Conservation (phyloP, 2,888 invertebrate species). For the Chymomyza caudatula region DNA sequence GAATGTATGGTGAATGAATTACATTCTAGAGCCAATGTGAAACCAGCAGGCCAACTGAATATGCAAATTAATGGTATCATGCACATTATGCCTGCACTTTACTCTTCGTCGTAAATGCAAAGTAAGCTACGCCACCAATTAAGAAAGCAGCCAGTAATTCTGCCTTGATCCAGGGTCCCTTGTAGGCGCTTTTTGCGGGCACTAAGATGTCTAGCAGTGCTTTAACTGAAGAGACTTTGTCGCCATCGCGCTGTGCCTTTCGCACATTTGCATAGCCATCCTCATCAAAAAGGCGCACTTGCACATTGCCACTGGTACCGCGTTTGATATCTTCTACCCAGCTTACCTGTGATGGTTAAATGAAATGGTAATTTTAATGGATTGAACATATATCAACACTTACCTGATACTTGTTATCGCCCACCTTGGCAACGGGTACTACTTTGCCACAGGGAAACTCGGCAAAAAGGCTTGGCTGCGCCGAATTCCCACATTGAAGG, state of each 20-base stretch:
- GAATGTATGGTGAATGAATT: constrained; percentile 73
- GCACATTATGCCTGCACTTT: constrained; percentile 84
- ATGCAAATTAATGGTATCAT: background rate
- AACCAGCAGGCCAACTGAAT: background rate
- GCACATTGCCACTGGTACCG: constrained; percentile 88
- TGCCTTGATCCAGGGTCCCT: constrained; percentile 94
- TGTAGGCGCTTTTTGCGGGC: constrained; percentile 89
- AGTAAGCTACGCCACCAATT: constrained; percentile 89
- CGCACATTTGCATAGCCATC: constrained; percentile 92
- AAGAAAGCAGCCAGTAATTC: constrained; percentile 91
- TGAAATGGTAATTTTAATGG: background rate
- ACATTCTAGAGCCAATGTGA: constrained; percentile 65
- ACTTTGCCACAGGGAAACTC: constrained; percentile 89
- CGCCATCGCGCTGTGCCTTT: constrained; percentile 87
- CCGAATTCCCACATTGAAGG: constrained; percentile 86
- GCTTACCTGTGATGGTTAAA: constrained; percentile 84
- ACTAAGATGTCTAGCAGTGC: constrained; percentile 84
- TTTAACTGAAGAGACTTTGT: constrained; percentile 82
- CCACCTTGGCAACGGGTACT: constrained; percentile 89
- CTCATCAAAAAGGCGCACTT: constrained; percentile 91
- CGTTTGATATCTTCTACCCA: constrained; percentile 94
- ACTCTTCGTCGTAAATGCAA: constrained; percentile 90
- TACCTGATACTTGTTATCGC: constrained; percentile 91
- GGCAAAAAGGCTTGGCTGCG: constrained; percentile 89
- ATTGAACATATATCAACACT: constrained; percentile 50